Evolutionary conservation across 2,888 invertebrate species (phyloP).

Genomic region (Acanthoscelides obtectus): DNA sequence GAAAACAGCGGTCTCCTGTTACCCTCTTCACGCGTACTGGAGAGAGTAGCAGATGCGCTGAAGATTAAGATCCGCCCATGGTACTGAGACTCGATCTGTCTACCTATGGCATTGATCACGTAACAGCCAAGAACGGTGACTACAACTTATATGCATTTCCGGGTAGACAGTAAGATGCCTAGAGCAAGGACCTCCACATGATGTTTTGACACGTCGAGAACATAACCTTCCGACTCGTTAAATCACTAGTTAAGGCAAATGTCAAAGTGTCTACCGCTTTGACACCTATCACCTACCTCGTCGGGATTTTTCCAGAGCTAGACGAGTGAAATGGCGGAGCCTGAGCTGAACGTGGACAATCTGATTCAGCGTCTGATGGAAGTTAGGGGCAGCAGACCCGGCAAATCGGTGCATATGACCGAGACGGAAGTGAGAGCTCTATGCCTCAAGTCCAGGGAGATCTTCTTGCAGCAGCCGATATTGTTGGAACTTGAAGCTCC

Average conservation of each 20-base stretch:
- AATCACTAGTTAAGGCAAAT: neutral
- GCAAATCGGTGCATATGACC: slow-evolving; percentile 96
- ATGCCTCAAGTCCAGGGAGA: slow-evolving; percentile 95
- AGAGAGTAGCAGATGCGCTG: too few relatives aligned
- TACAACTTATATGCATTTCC: too few relatives aligned
- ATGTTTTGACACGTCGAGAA: neutral
- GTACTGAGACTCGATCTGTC: too few relatives aligned
- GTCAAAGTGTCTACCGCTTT: neutral
- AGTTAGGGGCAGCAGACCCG: slow-evolving; percentile 97
- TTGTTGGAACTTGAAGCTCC: slow-evolving; percentile 96
- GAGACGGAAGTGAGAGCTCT: slow-evolving; percentile 96
- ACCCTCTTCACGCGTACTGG: too few relatives aligned
- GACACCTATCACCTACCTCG: neutral
- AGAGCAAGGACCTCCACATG: too few relatives aligned
- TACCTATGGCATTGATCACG: too few relatives aligned
- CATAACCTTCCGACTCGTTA: neutral
- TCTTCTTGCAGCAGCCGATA: slow-evolving; percentile 97
- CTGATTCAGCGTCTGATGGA: slow-evolving; percentile 92
- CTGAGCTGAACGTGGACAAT: slow-evolving; percentile 92
- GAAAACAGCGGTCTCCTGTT: too few relatives aligned
- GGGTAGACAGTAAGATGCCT: too few relatives aligned
- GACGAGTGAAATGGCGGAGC: slow-evolving; percentile 44
- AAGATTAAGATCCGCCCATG: too few relatives aligned
- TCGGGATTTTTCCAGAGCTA: neutral
- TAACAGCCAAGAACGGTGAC: too few relatives aligned